Evolutionary conservation across 2,888 invertebrate species (phyloP).

Genomic region (Cremastinae sp.): DNA sequence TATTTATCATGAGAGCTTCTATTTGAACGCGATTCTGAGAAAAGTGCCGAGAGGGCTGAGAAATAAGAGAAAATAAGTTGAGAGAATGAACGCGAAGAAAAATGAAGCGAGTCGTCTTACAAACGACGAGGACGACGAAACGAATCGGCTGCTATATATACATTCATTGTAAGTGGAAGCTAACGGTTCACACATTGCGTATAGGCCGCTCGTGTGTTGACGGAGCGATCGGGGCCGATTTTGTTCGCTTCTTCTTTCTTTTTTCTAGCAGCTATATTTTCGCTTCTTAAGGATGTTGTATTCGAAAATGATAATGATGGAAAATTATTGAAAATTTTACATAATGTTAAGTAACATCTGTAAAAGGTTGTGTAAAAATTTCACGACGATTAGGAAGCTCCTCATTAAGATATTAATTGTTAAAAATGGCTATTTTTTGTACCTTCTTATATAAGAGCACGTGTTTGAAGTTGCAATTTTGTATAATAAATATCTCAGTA

Average conservation of each 20-base stretch:
- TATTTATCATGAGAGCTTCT: neutral
- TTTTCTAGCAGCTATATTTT: slow-evolving; percentile 51
- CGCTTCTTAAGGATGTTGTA: no score
- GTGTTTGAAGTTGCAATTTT: no score
- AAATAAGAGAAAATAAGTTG: slow-evolving; percentile 30
- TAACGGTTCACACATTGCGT: slow-evolving; percentile 59
- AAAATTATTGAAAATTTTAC: no score
- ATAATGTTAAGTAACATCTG: no score
- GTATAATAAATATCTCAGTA: no score
- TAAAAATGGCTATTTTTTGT: no score
- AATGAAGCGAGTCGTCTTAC: slow-evolving; percentile 43
- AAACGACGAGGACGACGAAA: slow-evolving; percentile 49
- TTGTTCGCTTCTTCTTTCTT: slow-evolving; percentile 53
- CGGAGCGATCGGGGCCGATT: slow-evolving; percentile 40
- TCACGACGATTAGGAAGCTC: no score
- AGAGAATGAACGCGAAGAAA: slow-evolving; percentile 28
- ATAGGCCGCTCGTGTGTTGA: slow-evolving; percentile 29
- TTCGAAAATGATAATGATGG: no score
- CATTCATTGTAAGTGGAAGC: slow-evolving; percentile 22
- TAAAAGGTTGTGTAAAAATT: no score
- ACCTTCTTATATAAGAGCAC: no score
- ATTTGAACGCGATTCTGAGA: slow-evolving; percentile 41
- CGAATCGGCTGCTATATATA: slow-evolving; percentile 58
- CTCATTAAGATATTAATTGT: no score
- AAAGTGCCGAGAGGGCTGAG: slow-evolving; percentile 19